Evolutionary conservation across 2,888 invertebrate species (phyloP).

Genomic region (Xanthia icteritia): DNA sequence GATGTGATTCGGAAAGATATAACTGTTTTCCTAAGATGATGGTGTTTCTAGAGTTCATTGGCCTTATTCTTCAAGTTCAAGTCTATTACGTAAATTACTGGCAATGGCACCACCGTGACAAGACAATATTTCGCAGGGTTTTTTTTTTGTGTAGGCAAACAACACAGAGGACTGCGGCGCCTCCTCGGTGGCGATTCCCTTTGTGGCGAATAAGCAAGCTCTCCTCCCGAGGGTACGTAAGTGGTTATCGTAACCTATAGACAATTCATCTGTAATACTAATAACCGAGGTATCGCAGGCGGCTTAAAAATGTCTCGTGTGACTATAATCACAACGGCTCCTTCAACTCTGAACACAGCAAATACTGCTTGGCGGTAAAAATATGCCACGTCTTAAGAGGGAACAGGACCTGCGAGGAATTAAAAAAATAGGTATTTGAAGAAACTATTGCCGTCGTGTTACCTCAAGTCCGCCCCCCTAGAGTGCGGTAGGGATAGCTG

Average conservation of each 20-base stretch:
- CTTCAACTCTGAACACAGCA: neutral
- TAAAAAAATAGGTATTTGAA: too few relatives aligned
- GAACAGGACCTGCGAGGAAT: too few relatives aligned
- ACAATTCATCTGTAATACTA: too few relatives aligned
- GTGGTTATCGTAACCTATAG: too few relatives aligned
- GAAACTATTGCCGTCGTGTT: too few relatives aligned
- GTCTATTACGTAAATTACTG: neutral
- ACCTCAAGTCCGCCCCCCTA: too few relatives aligned
- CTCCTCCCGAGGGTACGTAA: neutral
- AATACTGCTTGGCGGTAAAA: neutral
- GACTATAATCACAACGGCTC: too few relatives aligned
- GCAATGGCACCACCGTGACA: neutral
- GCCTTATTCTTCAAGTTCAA: constrained; percentile 19
- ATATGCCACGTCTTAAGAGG: neutral
- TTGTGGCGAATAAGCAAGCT: neutral
- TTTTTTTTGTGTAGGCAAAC: neutral
- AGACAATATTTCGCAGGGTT: neutral
- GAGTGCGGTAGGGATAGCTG: too few relatives aligned
- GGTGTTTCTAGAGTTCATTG: constrained; percentile 8
- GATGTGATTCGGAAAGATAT: neutral
- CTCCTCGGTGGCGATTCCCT: neutral
- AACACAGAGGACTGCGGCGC: too few relatives aligned
- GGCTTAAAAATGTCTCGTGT: too few relatives aligned
- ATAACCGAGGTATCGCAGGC: neutral
- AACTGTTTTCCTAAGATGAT: constrained; percentile 8